Conservation (phyloP, 2,113 vertebrate species). For the Columba janthina region DNA sequence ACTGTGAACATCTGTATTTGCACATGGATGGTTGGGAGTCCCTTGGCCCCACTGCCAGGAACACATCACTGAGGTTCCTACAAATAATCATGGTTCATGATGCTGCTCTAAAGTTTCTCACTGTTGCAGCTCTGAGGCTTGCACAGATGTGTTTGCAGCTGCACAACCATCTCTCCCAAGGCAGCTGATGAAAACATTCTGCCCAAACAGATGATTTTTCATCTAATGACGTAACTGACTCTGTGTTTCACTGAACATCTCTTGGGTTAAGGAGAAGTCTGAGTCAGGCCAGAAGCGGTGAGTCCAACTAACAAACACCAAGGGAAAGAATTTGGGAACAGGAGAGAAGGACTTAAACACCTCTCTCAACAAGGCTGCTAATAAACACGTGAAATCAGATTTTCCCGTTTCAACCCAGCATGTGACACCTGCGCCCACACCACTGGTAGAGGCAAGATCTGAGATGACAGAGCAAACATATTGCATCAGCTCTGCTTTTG, state of each 20-base stretch:
- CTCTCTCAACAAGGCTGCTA: not conserved
- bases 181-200: not conserved
- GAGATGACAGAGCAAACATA: not conserved
- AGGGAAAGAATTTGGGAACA: not conserved
- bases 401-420: not conserved
- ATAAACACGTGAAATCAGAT: accelerated
- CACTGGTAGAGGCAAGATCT: not conserved
- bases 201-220: not conserved
- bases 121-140: not conserved
- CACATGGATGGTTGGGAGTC: not conserved
- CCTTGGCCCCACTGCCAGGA: not conserved
- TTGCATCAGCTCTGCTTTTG: not conserved
- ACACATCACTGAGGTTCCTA: not conserved
- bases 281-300: not conserved
- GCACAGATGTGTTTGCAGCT: not conserved
- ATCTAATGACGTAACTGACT: not conserved
- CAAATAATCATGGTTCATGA: not conserved
- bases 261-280: not conserved
- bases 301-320: not conserved
- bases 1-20: not conserved
- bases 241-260: accelerated
- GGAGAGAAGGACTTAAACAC: not conserved
- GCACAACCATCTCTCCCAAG: not conserved
- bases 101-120: not conserved
- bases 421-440: not conserved